Conservation (phyloP, 2,888 invertebrate species). For the Cheilosia soror region DNA sequence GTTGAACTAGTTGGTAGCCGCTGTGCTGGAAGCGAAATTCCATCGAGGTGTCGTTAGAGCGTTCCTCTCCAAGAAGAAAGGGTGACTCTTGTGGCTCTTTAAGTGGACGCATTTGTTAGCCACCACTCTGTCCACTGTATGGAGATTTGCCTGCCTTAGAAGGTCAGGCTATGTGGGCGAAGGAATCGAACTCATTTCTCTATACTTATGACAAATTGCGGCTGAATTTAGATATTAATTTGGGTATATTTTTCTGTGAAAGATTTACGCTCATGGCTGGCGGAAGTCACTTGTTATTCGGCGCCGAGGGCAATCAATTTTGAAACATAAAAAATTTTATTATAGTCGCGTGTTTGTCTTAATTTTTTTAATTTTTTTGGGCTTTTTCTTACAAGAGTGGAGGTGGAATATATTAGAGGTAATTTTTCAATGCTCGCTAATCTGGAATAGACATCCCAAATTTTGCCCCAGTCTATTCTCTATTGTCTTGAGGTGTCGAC, state of each 20-base stretch:
- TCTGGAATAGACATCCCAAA: not conserved
- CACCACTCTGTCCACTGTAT: not conserved
- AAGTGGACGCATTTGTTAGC: constrained; percentile 20
- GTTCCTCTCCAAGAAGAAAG: constrained; percentile 11
- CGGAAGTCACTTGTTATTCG: constrained; percentile 12
- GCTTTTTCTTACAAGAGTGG: not conserved
- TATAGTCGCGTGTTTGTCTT: not conserved
- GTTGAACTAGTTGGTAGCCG: constrained; percentile 62
- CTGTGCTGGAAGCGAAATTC: constrained; percentile 47
- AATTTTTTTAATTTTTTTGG: not conserved
- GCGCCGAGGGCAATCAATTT: constrained; percentile 3
- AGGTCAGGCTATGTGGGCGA: constrained; percentile 15
- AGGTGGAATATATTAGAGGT: constrained; percentile 31
- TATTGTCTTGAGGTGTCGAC: constrained; percentile 38
- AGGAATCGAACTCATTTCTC: not conserved
- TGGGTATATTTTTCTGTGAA: not conserved
- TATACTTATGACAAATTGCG: constrained; percentile 12
- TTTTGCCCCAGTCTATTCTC: not conserved
- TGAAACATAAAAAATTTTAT: no score
- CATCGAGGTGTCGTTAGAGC: constrained; percentile 53
- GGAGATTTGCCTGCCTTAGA: constrained; percentile 6
- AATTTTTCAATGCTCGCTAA: constrained; percentile 11
- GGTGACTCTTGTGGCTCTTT: constrained; percentile 9
- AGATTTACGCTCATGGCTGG: not conserved
- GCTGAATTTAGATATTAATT: constrained; percentile 26